These are phyloP conservation scores for Adineta ricciae DNA, from an alignment of 2,888 invertebrate species.

Conservation along the genomic window DNA sequence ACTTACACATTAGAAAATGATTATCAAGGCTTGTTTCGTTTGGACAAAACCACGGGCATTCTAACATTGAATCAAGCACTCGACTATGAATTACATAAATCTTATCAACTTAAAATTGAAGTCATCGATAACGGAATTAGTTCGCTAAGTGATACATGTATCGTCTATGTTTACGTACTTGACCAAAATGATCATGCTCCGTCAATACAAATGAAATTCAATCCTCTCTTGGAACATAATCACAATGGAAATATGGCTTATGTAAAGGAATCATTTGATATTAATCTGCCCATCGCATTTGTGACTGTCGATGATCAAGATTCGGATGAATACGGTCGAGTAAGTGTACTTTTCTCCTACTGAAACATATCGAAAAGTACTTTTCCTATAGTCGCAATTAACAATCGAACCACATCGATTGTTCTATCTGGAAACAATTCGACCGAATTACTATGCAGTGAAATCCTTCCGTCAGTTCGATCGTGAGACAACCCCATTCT, in stretches of 20 bases:
- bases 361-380: too few species aligned
- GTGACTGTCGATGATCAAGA: background rate
- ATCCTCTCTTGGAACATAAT: background rate
- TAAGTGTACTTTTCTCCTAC: background rate
- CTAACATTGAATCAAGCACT: constrained; percentile 10
- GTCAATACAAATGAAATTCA: background rate
- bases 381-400: background rate
- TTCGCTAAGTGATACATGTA: background rate
- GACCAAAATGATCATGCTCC: constrained; percentile 20
- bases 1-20: background rate
- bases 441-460: background rate
- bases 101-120: background rate
- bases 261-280: background rate
- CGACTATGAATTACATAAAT: constrained; percentile 17
- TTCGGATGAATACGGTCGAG: background rate
- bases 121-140: background rate
- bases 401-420: background rate
- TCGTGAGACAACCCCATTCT: background rate
- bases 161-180: background rate
- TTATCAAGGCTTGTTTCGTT: background rate
- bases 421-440: background rate
- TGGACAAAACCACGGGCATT: background rate
- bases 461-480: background rate
- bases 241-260: constrained; percentile 1
- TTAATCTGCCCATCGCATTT: background rate